Conservation (phyloP, 2,888 invertebrate species). For the Drosophila sordidula region DNA sequence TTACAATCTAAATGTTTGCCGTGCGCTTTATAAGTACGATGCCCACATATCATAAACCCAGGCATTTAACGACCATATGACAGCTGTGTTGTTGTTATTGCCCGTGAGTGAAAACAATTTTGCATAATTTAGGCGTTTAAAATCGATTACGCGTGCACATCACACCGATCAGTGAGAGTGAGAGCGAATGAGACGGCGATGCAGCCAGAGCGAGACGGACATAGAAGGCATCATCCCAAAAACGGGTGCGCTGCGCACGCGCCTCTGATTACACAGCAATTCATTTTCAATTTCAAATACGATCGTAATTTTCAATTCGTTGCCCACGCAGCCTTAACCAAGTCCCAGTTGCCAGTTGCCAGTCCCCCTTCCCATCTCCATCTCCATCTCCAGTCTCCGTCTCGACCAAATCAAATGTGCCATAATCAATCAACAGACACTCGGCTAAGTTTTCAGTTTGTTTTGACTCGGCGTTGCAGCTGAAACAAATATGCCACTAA, state of each 20-base stretch:
- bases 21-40: slow-evolving; percentile 38
- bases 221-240: slow-evolving; percentile 35
- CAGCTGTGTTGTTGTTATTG: slow-evolving; percentile 40
- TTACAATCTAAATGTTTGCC: slow-evolving; percentile 41
- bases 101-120: slow-evolving; percentile 41
- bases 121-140: slow-evolving; percentile 65
- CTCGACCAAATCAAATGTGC: slow-evolving; percentile 56
- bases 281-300: slow-evolving; percentile 57
- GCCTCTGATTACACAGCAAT: slow-evolving; percentile 70
- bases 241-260: slow-evolving; percentile 79
- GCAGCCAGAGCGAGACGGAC: slow-evolving; percentile 1
- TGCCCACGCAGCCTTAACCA: slow-evolving; percentile 65
- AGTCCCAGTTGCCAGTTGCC: slow-evolving; percentile 11
- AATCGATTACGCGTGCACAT: slow-evolving; percentile 63
- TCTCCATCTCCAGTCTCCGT: not conserved
- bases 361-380: not conserved
- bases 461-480: slow-evolving; percentile 67
- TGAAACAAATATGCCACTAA: slow-evolving; percentile 82
- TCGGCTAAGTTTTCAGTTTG: slow-evolving; percentile 48
- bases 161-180: slow-evolving; percentile 1
- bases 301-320: slow-evolving; percentile 38
- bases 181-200: not conserved
- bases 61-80: slow-evolving; percentile 23
- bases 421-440: slow-evolving; percentile 71
- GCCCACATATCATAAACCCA: slow-evolving; percentile 38